Percentiles rank a stretch among this genome's conserved stretches.
Conservation (phyloP, 2,888 invertebrate species). For the Orthosia gothica region DNA sequence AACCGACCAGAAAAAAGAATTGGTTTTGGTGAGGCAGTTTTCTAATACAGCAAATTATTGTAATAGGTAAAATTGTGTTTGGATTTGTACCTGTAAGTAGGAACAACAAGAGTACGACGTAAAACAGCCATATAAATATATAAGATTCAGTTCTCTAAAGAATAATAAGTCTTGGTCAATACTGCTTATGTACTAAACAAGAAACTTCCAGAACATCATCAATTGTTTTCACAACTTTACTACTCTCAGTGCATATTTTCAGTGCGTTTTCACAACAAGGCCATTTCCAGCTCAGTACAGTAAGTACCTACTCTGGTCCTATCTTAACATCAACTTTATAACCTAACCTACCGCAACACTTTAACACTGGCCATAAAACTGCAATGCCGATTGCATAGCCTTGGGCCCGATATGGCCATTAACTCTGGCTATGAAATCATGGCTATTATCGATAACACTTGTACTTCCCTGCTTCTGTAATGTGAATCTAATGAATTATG, state of each 20-base stretch:
- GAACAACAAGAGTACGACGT: too few species aligned
- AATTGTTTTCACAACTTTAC: slow-evolving; percentile 4
- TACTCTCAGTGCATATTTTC: not conserved
- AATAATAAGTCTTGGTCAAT: not conserved
- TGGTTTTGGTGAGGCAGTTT: too few species aligned
- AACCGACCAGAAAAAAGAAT: too few species aligned
- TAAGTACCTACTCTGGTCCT: slow-evolving; percentile 12
- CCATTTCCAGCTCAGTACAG: not conserved
- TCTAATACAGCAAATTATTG: too few species aligned
- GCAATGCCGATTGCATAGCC: slow-evolving; percentile 37
- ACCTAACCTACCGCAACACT: slow-evolving; percentile 55
- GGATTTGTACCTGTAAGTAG: too few species aligned
- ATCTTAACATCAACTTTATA: slow-evolving; percentile 31
- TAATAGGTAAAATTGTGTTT: too few species aligned
- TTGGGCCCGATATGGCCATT: slow-evolving; percentile 62
- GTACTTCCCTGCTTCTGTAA: not conserved
- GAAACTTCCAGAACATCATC: not conserved
- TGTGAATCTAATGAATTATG: slow-evolving; percentile 52
- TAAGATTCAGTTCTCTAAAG: not conserved
- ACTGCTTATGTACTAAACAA: too few species aligned
- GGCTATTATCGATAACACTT: slow-evolving; percentile 37
- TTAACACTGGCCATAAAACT: slow-evolving; percentile 37
- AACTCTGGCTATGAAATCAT: slow-evolving; percentile 36
- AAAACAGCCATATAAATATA: too few species aligned
- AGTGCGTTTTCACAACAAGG: slow-evolving; percentile 14